Conservation (phyloP, 1,140 invertebrate species). For the Drosophila triauraria region DNA sequence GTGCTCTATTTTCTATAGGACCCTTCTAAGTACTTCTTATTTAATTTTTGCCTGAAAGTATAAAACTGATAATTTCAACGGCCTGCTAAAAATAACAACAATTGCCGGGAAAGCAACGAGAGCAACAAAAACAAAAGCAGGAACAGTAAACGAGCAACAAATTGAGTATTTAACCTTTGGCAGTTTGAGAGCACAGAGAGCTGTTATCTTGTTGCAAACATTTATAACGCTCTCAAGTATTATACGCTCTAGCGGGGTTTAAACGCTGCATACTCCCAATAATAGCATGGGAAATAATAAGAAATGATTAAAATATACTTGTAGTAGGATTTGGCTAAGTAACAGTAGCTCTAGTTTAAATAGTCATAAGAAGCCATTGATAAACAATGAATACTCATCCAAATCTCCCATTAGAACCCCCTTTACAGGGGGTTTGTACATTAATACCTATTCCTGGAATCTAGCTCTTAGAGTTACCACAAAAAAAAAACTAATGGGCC, state of each 20-base stretch:
- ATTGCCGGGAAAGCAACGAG: conserved; percentile 55
- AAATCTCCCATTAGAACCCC: not conserved
- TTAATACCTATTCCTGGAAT: not conserved
- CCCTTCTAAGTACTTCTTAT: not conserved
- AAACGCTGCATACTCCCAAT: not conserved
- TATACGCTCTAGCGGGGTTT: not conserved
- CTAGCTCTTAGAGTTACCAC: not conserved
- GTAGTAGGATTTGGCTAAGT: not conserved
- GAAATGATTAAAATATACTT: not conserved
- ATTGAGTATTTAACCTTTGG: conserved; percentile 81
- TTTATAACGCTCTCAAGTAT: conserved; percentile 16
- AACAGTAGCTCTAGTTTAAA: too few relatives aligned
- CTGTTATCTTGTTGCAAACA: conserved; percentile 34
- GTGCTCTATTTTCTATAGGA: not conserved
- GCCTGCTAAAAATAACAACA: conserved; percentile 55
- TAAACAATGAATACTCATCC: not conserved
- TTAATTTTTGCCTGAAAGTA: too few relatives aligned
- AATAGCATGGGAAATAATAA: not conserved
- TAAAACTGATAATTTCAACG: conserved; percentile 38
- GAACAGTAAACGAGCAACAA: conserved; percentile 66
- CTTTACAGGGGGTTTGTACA: not conserved
- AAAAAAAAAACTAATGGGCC: not conserved
- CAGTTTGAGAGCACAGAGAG: conserved; percentile 36
- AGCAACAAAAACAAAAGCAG: conserved; percentile 22
- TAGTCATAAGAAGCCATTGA: not conserved